phyloP scores from a whole-genome alignment of 2,888 invertebrate genomes.

The Ectobius pallidus region DNA sequence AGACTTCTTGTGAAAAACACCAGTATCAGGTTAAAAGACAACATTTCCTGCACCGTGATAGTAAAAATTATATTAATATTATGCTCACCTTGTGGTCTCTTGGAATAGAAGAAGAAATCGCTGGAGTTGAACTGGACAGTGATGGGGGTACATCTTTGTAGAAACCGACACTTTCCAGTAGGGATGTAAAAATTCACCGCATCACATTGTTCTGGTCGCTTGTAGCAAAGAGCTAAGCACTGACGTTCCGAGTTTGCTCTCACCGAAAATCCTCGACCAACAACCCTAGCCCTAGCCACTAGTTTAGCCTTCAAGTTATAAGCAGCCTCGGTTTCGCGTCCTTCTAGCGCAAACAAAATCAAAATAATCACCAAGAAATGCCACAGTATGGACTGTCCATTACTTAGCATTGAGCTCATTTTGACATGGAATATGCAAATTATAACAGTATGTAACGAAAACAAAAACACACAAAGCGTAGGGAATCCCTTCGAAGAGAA shows the following conservation, averaged over 20 bases:
- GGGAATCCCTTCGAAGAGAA: too few relatives aligned
- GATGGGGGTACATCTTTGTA: constrained; percentile 18
- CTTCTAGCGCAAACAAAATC: not conserved
- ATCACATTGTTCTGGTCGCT: constrained; percentile 4
- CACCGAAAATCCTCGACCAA: not conserved
- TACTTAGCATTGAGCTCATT: too few relatives aligned
- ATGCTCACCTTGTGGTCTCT: constrained; percentile 28
- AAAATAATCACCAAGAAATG: not conserved
- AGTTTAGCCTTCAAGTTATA: not conserved
- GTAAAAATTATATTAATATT: too few relatives aligned
- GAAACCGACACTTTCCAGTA: constrained; percentile 2
- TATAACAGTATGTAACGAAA: too few relatives aligned
- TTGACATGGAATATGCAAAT: too few relatives aligned
- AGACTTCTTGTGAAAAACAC: too few relatives aligned
- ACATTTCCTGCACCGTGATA: too few relatives aligned
- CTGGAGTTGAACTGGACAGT: not conserved
- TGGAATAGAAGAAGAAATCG: constrained; percentile 27
- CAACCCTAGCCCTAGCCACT: not conserved
- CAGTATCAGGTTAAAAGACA: too few relatives aligned
- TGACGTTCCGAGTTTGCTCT: constrained; percentile 3
- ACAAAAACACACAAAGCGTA: too few relatives aligned
- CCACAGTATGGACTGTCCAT: not conserved
- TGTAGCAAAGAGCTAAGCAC: constrained; percentile 19
- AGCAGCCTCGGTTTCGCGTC: not conserved
- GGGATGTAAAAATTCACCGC: constrained; percentile 14